These are phyloP conservation scores for Rhinoraja longicauda DNA, from an alignment of 2,797 vertebrate species.

Conservation along the genomic window DNA sequence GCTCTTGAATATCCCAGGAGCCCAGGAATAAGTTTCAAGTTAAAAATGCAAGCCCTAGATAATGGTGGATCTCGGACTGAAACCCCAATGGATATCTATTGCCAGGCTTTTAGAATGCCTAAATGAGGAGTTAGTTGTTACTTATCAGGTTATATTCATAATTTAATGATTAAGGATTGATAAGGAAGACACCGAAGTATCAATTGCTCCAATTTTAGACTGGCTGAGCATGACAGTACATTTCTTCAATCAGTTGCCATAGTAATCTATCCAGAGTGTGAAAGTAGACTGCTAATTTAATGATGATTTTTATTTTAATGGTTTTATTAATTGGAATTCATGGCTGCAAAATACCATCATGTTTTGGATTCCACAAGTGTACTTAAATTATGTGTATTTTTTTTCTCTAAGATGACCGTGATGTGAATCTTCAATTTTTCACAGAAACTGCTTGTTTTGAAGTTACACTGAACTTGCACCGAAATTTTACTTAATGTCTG, in stretches of 20 bases:
- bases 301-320: background rate
- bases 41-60: background rate
- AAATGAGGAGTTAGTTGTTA: background rate
- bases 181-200: background rate
- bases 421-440: background rate
- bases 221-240: background rate
- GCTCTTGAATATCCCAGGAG: background rate
- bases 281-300: background rate
- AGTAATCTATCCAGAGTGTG: background rate
- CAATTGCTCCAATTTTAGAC: background rate
- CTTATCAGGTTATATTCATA: background rate
- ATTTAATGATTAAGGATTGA: constrained; percentile 24
- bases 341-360: background rate
- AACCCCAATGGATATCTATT: background rate
- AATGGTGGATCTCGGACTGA: background rate
- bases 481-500: background rate
- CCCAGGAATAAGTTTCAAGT: background rate
- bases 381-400: background rate
- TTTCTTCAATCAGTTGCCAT: background rate
- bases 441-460: background rate
- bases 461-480: background rate
- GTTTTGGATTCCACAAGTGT: background rate
- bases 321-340: background rate
- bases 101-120: background rate
- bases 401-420: background rate